A percentile compares a stretch with the other conserved stretches of the same genome.
Evolutionary conservation across 2,113 vertebrate genomes (phyloP).

Genomic region (Dolichallabes microphthalmus): DNA sequence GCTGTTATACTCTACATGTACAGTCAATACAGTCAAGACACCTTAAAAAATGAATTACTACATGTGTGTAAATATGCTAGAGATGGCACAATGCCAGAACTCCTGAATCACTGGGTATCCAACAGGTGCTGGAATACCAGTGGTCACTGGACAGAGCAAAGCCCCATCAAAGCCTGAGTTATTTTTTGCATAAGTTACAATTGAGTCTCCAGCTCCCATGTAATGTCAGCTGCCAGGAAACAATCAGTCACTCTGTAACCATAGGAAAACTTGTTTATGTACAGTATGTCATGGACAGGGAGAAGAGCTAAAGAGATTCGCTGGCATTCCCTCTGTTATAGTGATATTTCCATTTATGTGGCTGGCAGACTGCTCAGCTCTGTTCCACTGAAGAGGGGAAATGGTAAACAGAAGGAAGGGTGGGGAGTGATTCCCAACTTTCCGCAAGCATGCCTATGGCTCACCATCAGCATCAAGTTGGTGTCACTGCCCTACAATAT

Average conservation of each 20-base stretch:
- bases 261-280: neutral
- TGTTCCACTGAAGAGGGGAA: slow-evolving; percentile 6
- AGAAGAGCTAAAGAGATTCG: neutral
- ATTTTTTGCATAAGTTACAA: slow-evolving; percentile 34
- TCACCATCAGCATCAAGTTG: neutral
- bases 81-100: neutral
- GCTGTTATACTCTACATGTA: neutral
- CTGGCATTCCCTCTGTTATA: neutral
- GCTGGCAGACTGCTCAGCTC: slow-evolving; percentile 34
- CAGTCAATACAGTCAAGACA: neutral
- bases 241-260: neutral
- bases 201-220: slow-evolving; percentile 11
- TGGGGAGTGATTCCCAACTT: slow-evolving; percentile 33
- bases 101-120: slow-evolving; percentile 16
- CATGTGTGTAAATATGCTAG: slow-evolving; percentile 1
- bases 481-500: neutral
- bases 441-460: neutral
- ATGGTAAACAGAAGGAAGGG: slow-evolving; percentile 45
- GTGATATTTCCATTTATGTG: slow-evolving; percentile 53
- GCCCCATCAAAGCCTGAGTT: slow-evolving; percentile 1
- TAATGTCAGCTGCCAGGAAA: neutral
- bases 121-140: slow-evolving; percentile 40
- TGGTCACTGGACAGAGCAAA: slow-evolving; percentile 9
- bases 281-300: neutral
- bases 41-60: neutral